phyloP scores from a whole-genome alignment of 2,888 invertebrate genomes.

The Agrochola macilenta region DNA sequence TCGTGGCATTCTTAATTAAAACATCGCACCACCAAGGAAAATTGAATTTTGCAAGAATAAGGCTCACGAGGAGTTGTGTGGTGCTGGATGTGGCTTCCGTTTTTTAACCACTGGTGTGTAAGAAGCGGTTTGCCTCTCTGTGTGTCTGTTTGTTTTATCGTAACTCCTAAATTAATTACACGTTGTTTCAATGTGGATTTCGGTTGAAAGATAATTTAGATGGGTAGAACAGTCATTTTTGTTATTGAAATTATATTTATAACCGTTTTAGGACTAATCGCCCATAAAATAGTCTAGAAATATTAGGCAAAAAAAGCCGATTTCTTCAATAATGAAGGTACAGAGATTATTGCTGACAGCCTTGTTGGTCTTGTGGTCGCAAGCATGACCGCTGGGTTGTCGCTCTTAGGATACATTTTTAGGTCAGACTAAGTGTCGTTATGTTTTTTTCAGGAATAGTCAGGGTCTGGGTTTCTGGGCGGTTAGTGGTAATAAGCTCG shows the following conservation, averaged over 20 bases:
- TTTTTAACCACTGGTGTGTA: not conserved
- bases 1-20: constrained; percentile 66
- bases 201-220: not conserved
- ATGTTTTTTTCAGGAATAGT: not conserved
- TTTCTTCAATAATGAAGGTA: no score
- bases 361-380: not conserved
- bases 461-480: not conserved
- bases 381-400: not conserved
- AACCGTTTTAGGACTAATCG: not conserved
- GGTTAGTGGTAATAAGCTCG: not conserved
- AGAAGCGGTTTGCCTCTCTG: not conserved
- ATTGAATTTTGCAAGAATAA: constrained; percentile 70
- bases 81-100: constrained; percentile 47
- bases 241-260: not conserved
- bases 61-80: constrained; percentile 16
- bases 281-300: not conserved
- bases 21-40: constrained; percentile 64
- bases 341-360: not conserved
- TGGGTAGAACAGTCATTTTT: not conserved
- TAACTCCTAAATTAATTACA: not conserved
- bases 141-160: not conserved
- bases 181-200: not conserved
- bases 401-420: not conserved
- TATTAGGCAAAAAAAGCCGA: not conserved
- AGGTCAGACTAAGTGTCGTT: not conserved